phyloP scores from a whole-genome alignment of 2,888 invertebrate species.

The Cancer borealis region DNA sequence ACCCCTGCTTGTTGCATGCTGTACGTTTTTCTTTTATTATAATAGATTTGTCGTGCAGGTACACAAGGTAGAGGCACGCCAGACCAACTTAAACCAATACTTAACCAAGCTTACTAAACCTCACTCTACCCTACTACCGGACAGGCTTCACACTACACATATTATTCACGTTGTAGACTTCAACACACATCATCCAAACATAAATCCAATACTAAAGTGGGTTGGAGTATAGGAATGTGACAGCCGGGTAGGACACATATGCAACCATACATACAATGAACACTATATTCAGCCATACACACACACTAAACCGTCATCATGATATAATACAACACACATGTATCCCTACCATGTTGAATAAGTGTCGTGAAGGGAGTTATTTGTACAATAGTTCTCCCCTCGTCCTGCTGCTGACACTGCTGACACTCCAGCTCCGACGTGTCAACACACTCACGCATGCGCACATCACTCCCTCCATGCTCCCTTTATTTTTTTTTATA shows the following conservation, averaged over 20 bases:
- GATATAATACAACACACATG: background rate
- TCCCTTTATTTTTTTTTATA: background rate
- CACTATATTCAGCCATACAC: background rate
- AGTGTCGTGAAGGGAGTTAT: background rate
- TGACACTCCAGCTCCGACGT: background rate
- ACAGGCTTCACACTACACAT: background rate
- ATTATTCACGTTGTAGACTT: background rate
- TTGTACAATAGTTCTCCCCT: background rate
- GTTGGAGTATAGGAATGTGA: background rate
- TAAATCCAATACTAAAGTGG: background rate
- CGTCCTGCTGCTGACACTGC: background rate
- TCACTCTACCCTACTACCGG: background rate
- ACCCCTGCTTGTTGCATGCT: too few relatives aligned
- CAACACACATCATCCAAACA: background rate
- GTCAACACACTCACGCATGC: slow-evolving; percentile 23
- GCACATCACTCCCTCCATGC: background rate
- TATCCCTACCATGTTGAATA: background rate
- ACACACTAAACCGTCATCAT: background rate
- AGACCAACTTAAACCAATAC: too few relatives aligned
- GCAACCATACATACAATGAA: background rate
- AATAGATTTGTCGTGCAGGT: too few relatives aligned
- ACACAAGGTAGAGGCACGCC: too few relatives aligned
- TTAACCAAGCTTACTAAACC: too few relatives aligned
- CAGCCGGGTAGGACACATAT: background rate
- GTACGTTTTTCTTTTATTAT: too few relatives aligned